Base-by-base conservation (phyloP, 2,888 invertebrate species). In the Odontothrips loti region DNA sequence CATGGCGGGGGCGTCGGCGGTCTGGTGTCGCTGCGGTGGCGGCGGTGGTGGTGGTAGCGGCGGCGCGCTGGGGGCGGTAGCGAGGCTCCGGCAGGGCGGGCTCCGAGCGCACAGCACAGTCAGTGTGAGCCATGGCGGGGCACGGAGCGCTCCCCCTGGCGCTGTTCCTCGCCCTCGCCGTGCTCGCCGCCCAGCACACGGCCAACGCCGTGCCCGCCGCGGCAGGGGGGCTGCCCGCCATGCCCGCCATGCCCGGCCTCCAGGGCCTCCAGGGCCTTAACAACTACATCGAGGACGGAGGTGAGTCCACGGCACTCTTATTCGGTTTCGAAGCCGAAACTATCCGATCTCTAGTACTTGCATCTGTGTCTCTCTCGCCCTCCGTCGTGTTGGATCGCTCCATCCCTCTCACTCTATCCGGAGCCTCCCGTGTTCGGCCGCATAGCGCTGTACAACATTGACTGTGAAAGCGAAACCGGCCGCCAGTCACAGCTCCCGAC, bases 101-200 rank as follows among this genome's bases (percentile, higher is more conserved):
- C 58, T 6, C 58, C 15, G 58, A 15, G 58, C 58, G 68, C 23
- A 27, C 11, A 27, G 68, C 68, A 68, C 68, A 23, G 68, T 75
- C 68, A 75, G 68, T 75, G 23, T 23, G 68, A 75, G 27, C 27
- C 68, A 75, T 75, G 68, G 68, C 68, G 68, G 68, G 23, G 68
- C 23, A 75, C 68, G 68, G 68, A 27, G 68, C 68, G 68, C 68
- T 75, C 23, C 27, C 68, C 68, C 27, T 27, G 23, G 68, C 11
- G 68, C 68, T 75, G 23, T n/a, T 23, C 27, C 68, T 23, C 23
- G 27, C 68, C 68, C 68, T 75, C 68, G 68, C 23, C 27, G 23
- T 75, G 23, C 23, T 27, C 11, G 68, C 68, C 23, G 20, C n/a
- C 20, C 58, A 20, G 58, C 58, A 6, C 58, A 58, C 58, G n/a